These are phyloP conservation scores for mouse (Mus musculus) DNA, from an alignment of 2,113 vertebrate genomes.

Conservation along the genomic window DNA sequence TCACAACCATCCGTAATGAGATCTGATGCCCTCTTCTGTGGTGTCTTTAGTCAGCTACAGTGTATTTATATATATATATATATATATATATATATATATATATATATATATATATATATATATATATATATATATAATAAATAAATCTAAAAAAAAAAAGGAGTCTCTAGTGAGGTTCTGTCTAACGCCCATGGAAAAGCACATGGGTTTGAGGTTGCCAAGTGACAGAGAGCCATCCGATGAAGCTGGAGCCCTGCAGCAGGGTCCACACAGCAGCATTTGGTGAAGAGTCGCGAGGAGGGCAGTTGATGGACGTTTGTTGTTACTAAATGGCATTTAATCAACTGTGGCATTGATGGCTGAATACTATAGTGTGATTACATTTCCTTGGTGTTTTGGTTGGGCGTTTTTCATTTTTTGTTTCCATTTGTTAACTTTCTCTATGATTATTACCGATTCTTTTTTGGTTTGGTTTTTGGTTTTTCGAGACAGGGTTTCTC, in stretches of 20 bases:
- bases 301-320: not conserved
- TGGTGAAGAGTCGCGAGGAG: not conserved
- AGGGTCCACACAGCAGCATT: not conserved
- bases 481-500: no score
- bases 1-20: no score
- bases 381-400: not conserved
- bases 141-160: no score
- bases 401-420: not conserved
- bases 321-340: not conserved
- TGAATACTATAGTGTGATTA: not conserved
- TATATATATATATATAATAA: no score
- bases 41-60: no score
- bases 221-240: not conserved
- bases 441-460: not conserved
- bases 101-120: no score
- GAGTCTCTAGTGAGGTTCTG: not conserved
- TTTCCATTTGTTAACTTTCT: conserved; percentile 21
- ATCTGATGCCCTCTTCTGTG: no score
- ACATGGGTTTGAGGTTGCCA: not conserved
- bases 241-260: not conserved
- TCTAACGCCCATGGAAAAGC: not conserved
- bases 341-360: not conserved
- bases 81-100: no score
- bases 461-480: no score
- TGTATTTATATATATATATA: no score